Evolutionary conservation across 2,888 invertebrate species (phyloP).

Genomic region (Phaonia tiefii): DNA sequence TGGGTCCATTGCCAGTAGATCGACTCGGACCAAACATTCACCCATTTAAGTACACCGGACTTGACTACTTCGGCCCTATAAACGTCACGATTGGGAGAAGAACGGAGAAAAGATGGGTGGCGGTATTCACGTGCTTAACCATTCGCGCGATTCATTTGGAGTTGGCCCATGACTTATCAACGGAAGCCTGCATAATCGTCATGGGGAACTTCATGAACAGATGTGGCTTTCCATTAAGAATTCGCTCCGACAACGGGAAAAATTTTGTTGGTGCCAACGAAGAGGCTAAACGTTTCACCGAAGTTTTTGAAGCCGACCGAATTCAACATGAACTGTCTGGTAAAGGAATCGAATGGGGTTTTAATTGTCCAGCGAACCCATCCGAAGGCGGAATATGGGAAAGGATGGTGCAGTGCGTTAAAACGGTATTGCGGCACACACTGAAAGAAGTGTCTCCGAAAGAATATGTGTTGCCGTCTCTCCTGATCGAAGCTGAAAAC

Average conservation of each 20-base stretch:
- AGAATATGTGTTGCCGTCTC: constrained; percentile 17
- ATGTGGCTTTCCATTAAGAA: neutral
- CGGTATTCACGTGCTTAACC: no score
- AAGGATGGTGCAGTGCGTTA: constrained; percentile 47
- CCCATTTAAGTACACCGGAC: constrained; percentile 54
- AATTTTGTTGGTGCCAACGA: constrained; percentile 46
- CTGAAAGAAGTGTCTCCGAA: constrained; percentile 8
- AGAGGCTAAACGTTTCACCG: no score
- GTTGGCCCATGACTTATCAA: neutral
- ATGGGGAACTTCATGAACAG: no score
- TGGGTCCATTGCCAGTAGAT: constrained; percentile 38
- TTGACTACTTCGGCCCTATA: constrained; percentile 46
- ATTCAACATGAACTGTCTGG: no score
- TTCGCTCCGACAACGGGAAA: constrained; percentile 39
- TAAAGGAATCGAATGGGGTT: constrained; percentile 36
- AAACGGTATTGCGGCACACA: constrained; percentile 33
- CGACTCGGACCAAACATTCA: constrained; percentile 31
- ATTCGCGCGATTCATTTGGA: no score
- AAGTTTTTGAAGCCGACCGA: no score
- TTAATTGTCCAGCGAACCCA: constrained; percentile 48
- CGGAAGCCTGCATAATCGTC: no score
- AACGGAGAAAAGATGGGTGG: no score
- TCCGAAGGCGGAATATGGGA: constrained; percentile 34
- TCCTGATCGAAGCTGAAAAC: constrained; percentile 6
- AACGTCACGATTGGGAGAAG: no score